Conservation (phyloP, 2,888 invertebrate genomes). For the Thecocarcelia acutangulata region DNA sequence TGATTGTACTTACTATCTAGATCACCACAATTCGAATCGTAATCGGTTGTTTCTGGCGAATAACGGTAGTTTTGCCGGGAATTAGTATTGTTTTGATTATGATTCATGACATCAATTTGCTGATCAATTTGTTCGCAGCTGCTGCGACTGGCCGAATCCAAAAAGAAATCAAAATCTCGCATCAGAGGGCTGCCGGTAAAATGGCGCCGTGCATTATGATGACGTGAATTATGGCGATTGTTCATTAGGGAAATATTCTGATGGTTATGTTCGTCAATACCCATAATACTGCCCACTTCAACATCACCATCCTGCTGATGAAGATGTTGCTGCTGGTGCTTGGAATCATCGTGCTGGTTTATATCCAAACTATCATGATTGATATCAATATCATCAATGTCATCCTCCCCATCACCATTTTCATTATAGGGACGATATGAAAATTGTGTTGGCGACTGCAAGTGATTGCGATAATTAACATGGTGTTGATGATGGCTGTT, state of each 20-base stretch:
- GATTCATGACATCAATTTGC: slow-evolving; percentile 79
- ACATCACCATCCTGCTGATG: slow-evolving; percentile 69
- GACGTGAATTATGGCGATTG: slow-evolving; percentile 69
- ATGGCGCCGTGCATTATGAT: slow-evolving; percentile 72
- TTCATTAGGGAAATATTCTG: slow-evolving; percentile 64
- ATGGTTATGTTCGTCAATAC: slow-evolving; percentile 70
- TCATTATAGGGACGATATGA: slow-evolving; percentile 64
- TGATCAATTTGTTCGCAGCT: slow-evolving; percentile 80
- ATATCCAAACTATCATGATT: slow-evolving; percentile 57
- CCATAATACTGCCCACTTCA: slow-evolving; percentile 66
- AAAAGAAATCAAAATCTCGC: slow-evolving; percentile 81
- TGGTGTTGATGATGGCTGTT: slow-evolving; percentile 61
- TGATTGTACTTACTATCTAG: slow-evolving; percentile 91
- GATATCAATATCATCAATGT: slow-evolving; percentile 55
- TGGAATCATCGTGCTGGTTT: slow-evolving; percentile 52
- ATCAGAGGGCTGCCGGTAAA: slow-evolving; percentile 77
- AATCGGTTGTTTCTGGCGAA: slow-evolving; percentile 96
- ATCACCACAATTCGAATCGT: slow-evolving; percentile 92
- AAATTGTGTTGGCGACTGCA: slow-evolving; percentile 66
- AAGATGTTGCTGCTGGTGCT: slow-evolving; percentile 55
- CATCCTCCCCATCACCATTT: slow-evolving; percentile 56
- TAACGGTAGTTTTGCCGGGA: slow-evolving; percentile 87
- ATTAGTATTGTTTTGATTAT: slow-evolving; percentile 79
- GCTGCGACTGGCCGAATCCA: slow-evolving; percentile 81
- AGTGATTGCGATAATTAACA: slow-evolving; percentile 66